These are phyloP conservation scores for Hystrix cristata DNA, from an alignment of 2,113 vertebrate genomes.

Conservation along the genomic window DNA sequence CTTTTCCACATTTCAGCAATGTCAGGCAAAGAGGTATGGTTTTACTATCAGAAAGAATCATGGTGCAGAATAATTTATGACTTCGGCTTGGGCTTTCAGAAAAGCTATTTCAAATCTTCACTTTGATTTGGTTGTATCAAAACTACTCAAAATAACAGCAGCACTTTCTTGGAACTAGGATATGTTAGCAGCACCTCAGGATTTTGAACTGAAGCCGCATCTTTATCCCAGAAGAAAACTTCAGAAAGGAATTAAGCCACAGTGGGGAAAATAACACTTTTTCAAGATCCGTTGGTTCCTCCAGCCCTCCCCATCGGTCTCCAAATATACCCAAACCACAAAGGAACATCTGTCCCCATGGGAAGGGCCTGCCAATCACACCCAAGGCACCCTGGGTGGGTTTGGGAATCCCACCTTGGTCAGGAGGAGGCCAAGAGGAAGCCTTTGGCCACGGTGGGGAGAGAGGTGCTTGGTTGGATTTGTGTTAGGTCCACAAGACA, in stretches of 20 bases:
- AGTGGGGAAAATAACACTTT: not conserved
- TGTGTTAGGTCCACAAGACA: not conserved
- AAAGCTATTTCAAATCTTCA: constrained; percentile 90
- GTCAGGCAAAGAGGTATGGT: constrained; percentile 90
- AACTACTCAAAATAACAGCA: constrained; percentile 89
- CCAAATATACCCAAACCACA: not conserved
- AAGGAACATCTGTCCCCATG: rapidly evolving
- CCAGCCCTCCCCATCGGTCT: not conserved
- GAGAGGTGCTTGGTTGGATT: not conserved
- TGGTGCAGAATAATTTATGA: constrained; percentile 91
- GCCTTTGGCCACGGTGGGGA: no score
- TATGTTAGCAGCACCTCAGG: constrained; percentile 81
- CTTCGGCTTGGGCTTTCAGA: constrained; percentile 89
- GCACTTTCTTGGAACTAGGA: constrained; percentile 86
- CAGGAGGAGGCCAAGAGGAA: not conserved
- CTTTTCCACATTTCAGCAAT: constrained; percentile 89
- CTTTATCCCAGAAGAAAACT: constrained; percentile 83
- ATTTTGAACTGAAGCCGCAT: constrained; percentile 69
- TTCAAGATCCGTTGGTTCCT: not conserved
- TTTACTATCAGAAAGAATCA: constrained; percentile 89
- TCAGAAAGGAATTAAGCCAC: constrained; percentile 72
- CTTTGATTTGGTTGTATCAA: constrained; percentile 91
- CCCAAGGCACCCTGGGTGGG: not conserved
- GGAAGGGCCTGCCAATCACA: not conserved
- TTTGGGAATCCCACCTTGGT: not conserved